Evolutionary conservation across 2,113 vertebrate species (phyloP), one percentile per base, ranked within the genome.

Genomic region (Sylvilagus bachmani): DNA sequence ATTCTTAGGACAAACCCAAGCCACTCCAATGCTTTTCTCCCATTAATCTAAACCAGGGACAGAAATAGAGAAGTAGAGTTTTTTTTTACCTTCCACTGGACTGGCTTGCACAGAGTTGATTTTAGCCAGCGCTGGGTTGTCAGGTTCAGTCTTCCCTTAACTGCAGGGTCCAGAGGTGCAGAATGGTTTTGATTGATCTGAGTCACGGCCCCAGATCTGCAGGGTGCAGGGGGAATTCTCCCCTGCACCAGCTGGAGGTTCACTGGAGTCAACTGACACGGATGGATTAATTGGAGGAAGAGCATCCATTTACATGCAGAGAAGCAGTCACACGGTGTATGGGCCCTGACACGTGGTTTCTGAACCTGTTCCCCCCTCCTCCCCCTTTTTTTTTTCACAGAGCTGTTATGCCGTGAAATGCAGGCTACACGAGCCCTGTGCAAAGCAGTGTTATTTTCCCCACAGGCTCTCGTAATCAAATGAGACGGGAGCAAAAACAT

Each of bases 381-480:
- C n/a, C 4, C 29, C 70, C 29, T 14, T 9, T 31, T 31, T 64
- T 25, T n/a, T 5, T n/a, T 51, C 10, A 3, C 75, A 49, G 64
- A 69, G 27, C 16, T n/a, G 3, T 36, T 36, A 36, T 21, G 22
- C 71, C 80, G 17, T 33, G 73, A 73, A 53, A 55, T 3, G 83
- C 55, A 75, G 83, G 49, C 1, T 53, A 33, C 13, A 3, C 38
- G 27, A 69, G 79, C 61, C 75, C 80, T 4, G 64, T 10, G 5
- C 31, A 14, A 64, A 14, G 25, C 86, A n/a, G 62, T 38, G 3
- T 88, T 74, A 12, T 67, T 80, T 61, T 74, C 71, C 89, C 93
- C 25, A 44, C 31, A 79, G 92, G 44, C 33, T 90, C 84, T 89
- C 70, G 53, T 67, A 81, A 96, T 93, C 84, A 81, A 64, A 86